Conservation (phyloP, 2,113 vertebrate genomes). For the Amphilophus citrinellus region DNA sequence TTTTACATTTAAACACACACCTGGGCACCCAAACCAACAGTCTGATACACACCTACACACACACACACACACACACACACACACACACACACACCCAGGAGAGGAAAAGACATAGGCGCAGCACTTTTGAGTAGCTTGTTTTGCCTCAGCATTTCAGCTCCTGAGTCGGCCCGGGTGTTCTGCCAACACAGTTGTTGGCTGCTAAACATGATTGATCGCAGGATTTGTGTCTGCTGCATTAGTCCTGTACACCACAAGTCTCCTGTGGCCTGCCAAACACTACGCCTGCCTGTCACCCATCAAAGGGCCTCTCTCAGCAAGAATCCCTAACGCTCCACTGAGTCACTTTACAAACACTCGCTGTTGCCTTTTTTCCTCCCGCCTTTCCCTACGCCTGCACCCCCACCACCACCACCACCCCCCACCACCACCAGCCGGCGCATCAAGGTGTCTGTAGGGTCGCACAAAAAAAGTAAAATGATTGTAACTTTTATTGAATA, state of each 20-base stretch:
- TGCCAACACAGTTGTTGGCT: conserved; percentile 48
- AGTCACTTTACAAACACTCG: conserved; percentile 42
- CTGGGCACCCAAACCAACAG: not conserved
- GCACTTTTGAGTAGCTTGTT: conserved; percentile 48
- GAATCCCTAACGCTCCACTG: conserved; percentile 52
- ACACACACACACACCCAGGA: not conserved
- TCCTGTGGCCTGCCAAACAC: conserved; percentile 51
- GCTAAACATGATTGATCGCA: conserved; percentile 70
- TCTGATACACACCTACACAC: not conserved
- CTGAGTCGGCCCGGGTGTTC: conserved; percentile 32
- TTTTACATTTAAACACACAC: conserved; percentile 15
- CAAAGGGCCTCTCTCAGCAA: conserved; percentile 67
- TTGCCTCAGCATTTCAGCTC: conserved; percentile 49
- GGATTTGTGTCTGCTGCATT: conserved; percentile 57
- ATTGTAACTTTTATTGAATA: conserved; percentile 45
- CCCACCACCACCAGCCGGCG: not conserved
- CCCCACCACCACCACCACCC: not conserved
- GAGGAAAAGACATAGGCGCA: conserved; percentile 18
- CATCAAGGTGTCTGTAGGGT: not conserved
- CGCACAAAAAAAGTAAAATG: not conserved
- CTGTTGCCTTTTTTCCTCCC: not conserved
- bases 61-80: not conserved
- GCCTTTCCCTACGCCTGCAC: not conserved
- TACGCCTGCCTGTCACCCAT: conserved; percentile 34
- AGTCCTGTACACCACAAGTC: conserved; percentile 36